Base-by-base conservation (phyloP, 2,888 invertebrate genomes). In the Trachelus tabidus region DNA sequence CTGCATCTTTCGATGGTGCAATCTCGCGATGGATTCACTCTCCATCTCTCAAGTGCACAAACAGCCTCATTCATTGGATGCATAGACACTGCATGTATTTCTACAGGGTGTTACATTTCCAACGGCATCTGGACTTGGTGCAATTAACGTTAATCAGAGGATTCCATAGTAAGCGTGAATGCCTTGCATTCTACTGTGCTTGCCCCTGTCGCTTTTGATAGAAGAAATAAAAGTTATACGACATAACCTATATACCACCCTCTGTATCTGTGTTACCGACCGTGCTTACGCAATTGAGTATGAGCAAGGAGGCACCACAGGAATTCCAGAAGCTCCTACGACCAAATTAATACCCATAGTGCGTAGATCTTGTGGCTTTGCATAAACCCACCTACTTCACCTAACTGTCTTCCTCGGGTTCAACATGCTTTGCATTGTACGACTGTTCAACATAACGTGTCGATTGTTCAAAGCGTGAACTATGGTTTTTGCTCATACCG, bases 271-370 rank as follows among this genome's bases (percentile, higher is more conserved):
- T 56, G 56, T 56, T 56, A 23, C 15, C 56, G 56, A 23, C 56
- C 56, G 0, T 23, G 23, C 23, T 56, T 56, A 23, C 56, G 56
- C 56, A 23, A 23, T 56, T 2, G 56, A 23, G 23, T 23, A 9
- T 0, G 56, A 56, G 56, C 56, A 56, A 56, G 56, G 23, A 56
- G 56, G 56, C 56, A 56, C 56, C 23, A 0, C 9, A 9, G 6
- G 56, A 23, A 56, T 56, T 56, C 56, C 56, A 23, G 23, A 56
- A 56, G 56, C 23, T 56, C 9, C 56, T 56, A 23, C 56, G 81
- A 80, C 76, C 77, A 81, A 83, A 83, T 83, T 83, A 82, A 83
- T 84, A 81, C 80, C 83, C 83, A 83, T 80, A 80, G 78, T 79
- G 79, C 82, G 83, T 81, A 56, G 56, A 56, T 56, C 56, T 56